These are phyloP conservation scores for Hozukius guyotensis DNA, from an alignment of 2,797 vertebrate genomes.

Conservation along the genomic window DNA sequence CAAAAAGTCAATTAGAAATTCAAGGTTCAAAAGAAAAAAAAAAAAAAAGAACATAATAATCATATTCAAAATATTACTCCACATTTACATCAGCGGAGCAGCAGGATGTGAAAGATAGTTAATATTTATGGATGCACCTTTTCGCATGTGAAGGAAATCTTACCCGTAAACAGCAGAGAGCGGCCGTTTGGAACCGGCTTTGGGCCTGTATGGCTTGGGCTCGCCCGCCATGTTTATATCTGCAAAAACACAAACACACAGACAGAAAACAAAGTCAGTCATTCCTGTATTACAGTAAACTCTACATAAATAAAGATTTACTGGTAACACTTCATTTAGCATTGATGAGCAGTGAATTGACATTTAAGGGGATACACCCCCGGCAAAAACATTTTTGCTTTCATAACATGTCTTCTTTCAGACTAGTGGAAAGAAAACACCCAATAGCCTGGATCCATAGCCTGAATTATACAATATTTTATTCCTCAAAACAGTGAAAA, in stretches of 20 bases:
- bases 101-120: background rate
- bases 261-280: background rate
- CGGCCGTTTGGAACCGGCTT: constrained; percentile 92
- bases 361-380: background rate
- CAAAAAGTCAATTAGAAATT: constrained; percentile 45
- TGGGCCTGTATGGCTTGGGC: constrained; percentile 97
- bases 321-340: background rate
- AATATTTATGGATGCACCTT: constrained; percentile 13
- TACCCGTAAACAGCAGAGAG: constrained; percentile 97
- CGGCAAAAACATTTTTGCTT: background rate
- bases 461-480: background rate
- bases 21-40: constrained; percentile 13
- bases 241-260: constrained; percentile 70
- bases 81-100: constrained; percentile 33
- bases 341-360: background rate
- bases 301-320: background rate
- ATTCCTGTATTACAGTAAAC: no score
- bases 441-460: background rate
- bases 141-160: constrained; percentile 9
- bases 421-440: background rate
- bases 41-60: background rate
- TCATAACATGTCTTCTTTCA: background rate
- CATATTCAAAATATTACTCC: constrained; percentile 14
- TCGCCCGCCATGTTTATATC: constrained; percentile 99
- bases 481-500: background rate